Base-by-base conservation (phyloP, 2,888 invertebrate species). In the Arge pagana region DNA sequence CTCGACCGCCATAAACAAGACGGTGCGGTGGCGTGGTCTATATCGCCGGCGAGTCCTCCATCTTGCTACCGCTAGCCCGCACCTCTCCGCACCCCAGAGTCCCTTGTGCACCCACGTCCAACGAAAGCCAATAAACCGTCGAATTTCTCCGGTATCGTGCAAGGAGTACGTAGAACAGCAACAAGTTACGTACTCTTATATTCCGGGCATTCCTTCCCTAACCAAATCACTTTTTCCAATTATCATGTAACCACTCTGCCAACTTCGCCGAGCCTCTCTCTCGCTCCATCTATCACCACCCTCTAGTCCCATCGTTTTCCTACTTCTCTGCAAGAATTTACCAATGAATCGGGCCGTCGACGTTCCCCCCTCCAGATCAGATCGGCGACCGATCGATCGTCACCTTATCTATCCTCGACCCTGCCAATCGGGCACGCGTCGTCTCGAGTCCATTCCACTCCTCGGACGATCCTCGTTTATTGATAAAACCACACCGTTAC, bases 111-210 rank as follows among this genome's bases (percentile, higher is more conserved):
- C 59, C 67, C 68, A 70, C 71, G 69, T 72, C 68, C 70, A 64
- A 71, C 65, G 58, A 68, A 69, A 72, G 67, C 72, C 72, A 72
- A 74, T 74, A 74, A 72, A 74, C 71, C 71, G 73, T 73, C 71
- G 70, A 72, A 74, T 74, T 72, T 66, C 67, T 64, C 61, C 66
- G 71, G 65, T 70, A 70, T 72, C 65, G 70, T 64, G 71, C 66
- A 56, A 61, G 62, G 62, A 62, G 57, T 63, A 61, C 61, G 60
- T 58, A 59, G 64, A 65, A 65, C 72, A 72, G 72, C 72, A 72
- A 72, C 72, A 72, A 72, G 72, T 72, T 61, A 64, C 64, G 58
- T 55, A 62, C 68, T 68, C 67, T 70, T 72, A 68, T 67, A 71
- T 51, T 51, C 42, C 28, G 21, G 42, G 24, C 41, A 35, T 42